phyloP scores from a whole-genome alignment of 2,888 invertebrate species.

The Chromoteleia sp. region DNA sequence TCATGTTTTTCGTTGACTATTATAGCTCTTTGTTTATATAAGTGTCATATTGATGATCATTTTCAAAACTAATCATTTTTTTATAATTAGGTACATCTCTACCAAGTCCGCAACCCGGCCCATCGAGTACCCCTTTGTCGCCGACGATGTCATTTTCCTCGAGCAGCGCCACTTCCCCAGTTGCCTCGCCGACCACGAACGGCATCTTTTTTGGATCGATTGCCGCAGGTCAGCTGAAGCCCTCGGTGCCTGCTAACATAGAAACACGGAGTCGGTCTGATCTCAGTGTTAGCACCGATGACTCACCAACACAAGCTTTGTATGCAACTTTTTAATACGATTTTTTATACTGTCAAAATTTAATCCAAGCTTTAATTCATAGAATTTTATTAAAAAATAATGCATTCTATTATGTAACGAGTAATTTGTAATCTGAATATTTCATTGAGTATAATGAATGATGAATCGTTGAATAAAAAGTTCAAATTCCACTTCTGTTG shows the following conservation, averaged over 20 bases:
- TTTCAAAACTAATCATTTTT: too few relatives aligned
- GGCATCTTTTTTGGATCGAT: conserved; percentile 83
- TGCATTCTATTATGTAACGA: too few relatives aligned
- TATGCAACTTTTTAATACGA: conserved; percentile 72
- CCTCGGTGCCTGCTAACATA: conserved; percentile 81
- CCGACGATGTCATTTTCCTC: conserved; percentile 82
- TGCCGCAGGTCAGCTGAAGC: conserved; percentile 82
- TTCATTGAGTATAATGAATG: too few relatives aligned
- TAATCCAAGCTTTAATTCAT: too few relatives aligned
- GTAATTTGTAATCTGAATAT: too few relatives aligned
- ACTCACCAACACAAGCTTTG: conserved; percentile 81
- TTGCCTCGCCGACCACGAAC: conserved; percentile 83
- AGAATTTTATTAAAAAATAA: too few relatives aligned
- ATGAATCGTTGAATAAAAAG: too few relatives aligned
- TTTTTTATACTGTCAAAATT: neutral
- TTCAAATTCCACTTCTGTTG: too few relatives aligned
- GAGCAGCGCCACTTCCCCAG: conserved; percentile 82
- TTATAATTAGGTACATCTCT: conserved; percentile 82
- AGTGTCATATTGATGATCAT: too few relatives aligned
- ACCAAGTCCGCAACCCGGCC: conserved; percentile 84
- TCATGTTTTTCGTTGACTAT: too few relatives aligned
- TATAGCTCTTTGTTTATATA: too few relatives aligned
- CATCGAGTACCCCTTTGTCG: conserved; percentile 82
- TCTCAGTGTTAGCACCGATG: conserved; percentile 78
- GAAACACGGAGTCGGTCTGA: conserved; percentile 82